These are phyloP conservation scores for Orientallactaga sibirica DNA, from an alignment of 2,797 vertebrate species.

Conservation along the genomic window DNA sequence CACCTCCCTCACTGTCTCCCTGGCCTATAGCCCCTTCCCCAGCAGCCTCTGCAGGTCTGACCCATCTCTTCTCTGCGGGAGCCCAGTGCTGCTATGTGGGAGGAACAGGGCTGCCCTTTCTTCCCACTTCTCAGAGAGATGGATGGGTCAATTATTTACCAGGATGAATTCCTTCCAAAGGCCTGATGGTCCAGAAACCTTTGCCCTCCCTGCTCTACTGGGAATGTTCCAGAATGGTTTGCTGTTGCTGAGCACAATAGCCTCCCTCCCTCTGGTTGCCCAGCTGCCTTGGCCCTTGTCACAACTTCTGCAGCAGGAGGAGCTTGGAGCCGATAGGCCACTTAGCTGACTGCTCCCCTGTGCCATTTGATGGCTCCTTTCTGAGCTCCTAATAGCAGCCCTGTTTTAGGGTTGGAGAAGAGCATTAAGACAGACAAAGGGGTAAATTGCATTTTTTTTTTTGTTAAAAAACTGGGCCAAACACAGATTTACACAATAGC, in stretches of 20 bases:
- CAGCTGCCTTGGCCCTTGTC: neutral
- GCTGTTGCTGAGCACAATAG: neutral
- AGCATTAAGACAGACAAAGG: slow-evolving; percentile 81
- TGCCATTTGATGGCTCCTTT: slow-evolving; percentile 73
- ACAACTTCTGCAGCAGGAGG: neutral
- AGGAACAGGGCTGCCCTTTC: neutral
- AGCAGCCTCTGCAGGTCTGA: neutral
- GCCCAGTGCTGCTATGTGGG: neutral
- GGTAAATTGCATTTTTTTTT: slow-evolving; percentile 84
- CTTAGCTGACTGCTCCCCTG: slow-evolving; percentile 31
- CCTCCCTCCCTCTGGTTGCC: too few relatives aligned
- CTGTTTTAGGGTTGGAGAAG: slow-evolving; percentile 77
- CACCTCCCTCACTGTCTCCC: rapidly evolving
- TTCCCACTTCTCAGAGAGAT: neutral
- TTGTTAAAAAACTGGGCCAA: slow-evolving; percentile 77
- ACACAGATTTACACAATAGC: slow-evolving; percentile 85
- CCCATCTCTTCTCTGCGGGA: neutral
- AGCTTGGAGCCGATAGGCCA: slow-evolving; percentile 19
- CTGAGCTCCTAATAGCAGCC: slow-evolving; percentile 64
- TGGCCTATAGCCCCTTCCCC: neutral
- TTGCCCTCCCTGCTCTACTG: neutral
- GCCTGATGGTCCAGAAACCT: neutral
- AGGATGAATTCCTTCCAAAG: slow-evolving; percentile 55
- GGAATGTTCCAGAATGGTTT: neutral
- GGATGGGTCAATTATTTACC: slow-evolving; percentile 23